Conservation (phyloP, 2,888 invertebrate species). For the Margaritifera margaritifera region DNA sequence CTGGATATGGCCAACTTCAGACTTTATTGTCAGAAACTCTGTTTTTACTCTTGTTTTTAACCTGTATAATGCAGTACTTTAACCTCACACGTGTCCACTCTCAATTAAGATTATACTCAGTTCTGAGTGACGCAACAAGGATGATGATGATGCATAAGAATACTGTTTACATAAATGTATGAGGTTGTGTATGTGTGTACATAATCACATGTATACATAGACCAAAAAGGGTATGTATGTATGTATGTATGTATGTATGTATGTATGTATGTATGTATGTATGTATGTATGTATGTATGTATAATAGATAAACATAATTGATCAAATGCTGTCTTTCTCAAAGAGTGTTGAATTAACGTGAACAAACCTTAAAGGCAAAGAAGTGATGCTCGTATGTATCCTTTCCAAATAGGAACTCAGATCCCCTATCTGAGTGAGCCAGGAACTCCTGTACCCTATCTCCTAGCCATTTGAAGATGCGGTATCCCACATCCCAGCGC, state of each 20-base stretch:
- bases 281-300: too few species aligned
- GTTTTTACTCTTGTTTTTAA: too few species aligned
- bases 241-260: too few species aligned
- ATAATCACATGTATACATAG: slow-evolving; percentile 5
- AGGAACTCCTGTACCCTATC: slow-evolving; percentile 84
- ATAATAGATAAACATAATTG: not conserved
- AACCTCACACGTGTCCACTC: too few species aligned
- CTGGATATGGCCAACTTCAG: too few species aligned
- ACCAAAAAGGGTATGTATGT: slow-evolving; percentile 10
- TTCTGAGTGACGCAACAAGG: not conserved
- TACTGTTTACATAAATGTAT: not conserved
- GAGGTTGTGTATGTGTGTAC: not conserved
- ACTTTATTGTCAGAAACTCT: too few species aligned
- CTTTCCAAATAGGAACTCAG: slow-evolving; percentile 87
- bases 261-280: too few species aligned
- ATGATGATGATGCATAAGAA: not conserved
- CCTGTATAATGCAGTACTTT: too few species aligned
- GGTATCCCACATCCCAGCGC: slow-evolving; percentile 71
- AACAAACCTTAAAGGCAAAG: slow-evolving; percentile 87
- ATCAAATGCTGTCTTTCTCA: slow-evolving; percentile 43
- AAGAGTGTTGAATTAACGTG: too few species aligned
- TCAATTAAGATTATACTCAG: too few species aligned
- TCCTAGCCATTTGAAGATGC: slow-evolving; percentile 82
- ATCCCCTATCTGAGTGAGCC: slow-evolving; percentile 85
- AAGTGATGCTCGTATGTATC: slow-evolving; percentile 73